Evolutionary conservation across 2,113 vertebrate species (phyloP).

Genomic region (Machaerirhynchus nigripectus): DNA sequence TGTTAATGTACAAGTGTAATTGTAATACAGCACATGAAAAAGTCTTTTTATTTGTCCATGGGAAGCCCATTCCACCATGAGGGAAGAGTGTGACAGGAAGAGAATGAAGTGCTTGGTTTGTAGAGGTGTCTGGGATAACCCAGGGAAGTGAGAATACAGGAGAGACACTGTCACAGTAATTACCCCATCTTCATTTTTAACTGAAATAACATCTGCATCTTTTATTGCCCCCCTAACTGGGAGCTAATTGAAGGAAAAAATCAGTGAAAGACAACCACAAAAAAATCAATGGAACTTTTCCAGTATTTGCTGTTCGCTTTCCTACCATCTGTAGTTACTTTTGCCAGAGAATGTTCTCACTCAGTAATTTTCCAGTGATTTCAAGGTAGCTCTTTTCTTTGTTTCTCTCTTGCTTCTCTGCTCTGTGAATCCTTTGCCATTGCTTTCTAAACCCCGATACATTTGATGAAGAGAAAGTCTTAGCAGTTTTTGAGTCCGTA

Average conservation of each 20-base stretch:
- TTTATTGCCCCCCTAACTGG: neutral
- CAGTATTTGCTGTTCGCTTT: conserved; percentile 11
- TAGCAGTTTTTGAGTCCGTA: neutral
- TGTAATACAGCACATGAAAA: neutral
- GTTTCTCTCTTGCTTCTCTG: neutral
- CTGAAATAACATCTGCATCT: neutral
- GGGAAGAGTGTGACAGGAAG: neutral
- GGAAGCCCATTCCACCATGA: neutral
- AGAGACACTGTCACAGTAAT: neutral
- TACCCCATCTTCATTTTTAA: neutral
- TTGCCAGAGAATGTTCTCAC: conserved; percentile 22
- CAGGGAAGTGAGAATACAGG: neutral
- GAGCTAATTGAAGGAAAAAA: conserved; percentile 3
- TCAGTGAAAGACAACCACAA: neutral
- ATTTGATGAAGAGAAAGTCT: neutral
- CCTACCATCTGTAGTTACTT: conserved; percentile 2
- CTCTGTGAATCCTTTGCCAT: neutral
- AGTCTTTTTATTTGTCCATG: neutral
- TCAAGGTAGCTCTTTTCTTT: conserved; percentile 10
- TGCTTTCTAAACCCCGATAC: neutral
- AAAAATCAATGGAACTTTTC: conserved; percentile 14
- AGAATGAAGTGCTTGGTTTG: neutral
- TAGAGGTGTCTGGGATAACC: neutral
- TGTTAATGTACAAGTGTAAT: neutral
- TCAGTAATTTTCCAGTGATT: conserved; percentile 55